Base-by-base conservation (phyloP, 2,113 vertebrate species). In the Alligator sinensis region DNA sequence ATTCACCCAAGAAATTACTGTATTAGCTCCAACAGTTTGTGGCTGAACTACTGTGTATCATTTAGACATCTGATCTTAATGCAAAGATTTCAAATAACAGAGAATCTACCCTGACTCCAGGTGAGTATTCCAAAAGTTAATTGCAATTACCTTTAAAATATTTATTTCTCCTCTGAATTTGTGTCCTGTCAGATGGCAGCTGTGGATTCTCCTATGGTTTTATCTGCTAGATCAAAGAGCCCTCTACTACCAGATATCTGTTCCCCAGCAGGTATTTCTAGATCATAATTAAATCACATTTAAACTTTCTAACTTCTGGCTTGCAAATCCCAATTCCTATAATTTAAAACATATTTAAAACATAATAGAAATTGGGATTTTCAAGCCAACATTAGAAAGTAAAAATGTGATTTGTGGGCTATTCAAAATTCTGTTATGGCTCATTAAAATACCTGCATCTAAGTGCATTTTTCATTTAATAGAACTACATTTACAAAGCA, bases 181-280 rank as follows among this genome's bases (percentile, higher is more conserved):
- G 11, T 90, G 92, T 72, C 18, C 11, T 21, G 90, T 88, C 82
- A 59, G 27, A 24, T 60, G 6, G 14, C 70, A 75, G n/a, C 1
- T 13, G 28, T 9, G 75, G 82, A 66, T 11, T 16, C 87, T 94
- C 24, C 14, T 78, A 80, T 4, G 2, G 1, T 66, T 47, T 80
- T 59, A 10, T n/a, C 18, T 81, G 47, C 22, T 72, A 76, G 25
- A 27, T 54, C 16, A 57, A 92, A 18, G 9, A 66, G 5, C 9
- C 14, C 4, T 87, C 77, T 77, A 27, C 18, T 75, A 2, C 24
- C 0, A 2, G 4, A 63, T 25, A 59, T 0, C 0, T 15, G 19
- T 78, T 95, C 76, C 19, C 22, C 25, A 38, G 10, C 6, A 76
- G 17, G 3, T 0, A 63, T 86, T 88, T 86, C 61, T 60, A 64